Conservation (phyloP, 2,113 vertebrate genomes). For the Prunella himalayana region DNA sequence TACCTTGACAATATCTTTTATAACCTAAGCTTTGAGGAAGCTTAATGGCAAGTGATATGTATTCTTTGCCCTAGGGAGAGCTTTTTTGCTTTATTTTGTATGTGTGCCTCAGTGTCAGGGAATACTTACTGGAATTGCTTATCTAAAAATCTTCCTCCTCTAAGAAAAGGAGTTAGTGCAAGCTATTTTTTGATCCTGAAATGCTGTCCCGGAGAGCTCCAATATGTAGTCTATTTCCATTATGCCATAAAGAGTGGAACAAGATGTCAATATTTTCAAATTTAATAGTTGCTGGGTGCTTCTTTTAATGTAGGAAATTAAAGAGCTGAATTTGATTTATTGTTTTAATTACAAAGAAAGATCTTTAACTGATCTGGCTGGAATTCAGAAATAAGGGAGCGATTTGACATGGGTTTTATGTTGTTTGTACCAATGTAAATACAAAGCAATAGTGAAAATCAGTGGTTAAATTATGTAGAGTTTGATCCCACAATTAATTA, state of each 20-base stretch:
- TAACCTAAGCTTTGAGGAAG: background rate
- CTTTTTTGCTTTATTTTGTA: background rate
- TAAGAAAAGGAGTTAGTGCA: background rate
- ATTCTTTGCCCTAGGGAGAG: background rate
- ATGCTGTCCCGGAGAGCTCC: background rate
- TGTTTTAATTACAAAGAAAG: background rate
- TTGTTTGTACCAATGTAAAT: background rate
- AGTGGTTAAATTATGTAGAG: background rate
- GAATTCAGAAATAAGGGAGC: background rate
- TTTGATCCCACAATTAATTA: background rate
- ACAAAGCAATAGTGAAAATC: background rate
- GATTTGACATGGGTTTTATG: background rate
- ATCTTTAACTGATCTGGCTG: background rate
- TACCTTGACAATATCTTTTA: background rate
- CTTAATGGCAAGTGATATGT: background rate
- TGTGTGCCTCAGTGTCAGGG: background rate
- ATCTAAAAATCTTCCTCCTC: background rate
- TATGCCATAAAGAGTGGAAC: background rate
- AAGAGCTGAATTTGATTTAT: background rate
- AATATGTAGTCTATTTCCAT: background rate
- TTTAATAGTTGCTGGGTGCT: background rate
- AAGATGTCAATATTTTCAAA: background rate
- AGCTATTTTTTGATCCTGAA: background rate
- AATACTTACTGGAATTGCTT: background rate
- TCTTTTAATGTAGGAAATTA: background rate